Conservation (phyloP, 2,113 vertebrate species). For the Ceyx melanurus region DNA sequence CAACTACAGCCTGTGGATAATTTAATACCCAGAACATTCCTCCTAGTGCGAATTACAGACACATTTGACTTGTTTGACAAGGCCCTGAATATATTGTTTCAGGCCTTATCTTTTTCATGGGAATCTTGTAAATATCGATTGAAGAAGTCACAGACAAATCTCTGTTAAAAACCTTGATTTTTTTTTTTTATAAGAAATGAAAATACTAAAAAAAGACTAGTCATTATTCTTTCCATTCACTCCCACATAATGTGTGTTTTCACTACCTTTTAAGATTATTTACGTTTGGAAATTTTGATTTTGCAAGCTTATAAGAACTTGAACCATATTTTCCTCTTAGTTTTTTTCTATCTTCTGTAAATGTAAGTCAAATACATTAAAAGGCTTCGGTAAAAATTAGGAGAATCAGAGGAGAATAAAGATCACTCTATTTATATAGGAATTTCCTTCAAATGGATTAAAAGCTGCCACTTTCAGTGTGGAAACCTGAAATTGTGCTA, state of each 20-base stretch:
- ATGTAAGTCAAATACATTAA: not conserved
- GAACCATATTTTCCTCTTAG: not conserved
- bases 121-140: conserved; percentile 72
- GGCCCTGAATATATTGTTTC: conserved; percentile 25
- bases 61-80: conserved; percentile 68
- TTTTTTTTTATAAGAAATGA: not conserved
- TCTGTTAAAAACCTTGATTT: not conserved
- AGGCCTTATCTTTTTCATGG: conserved; percentile 58
- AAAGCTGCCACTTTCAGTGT: not conserved
- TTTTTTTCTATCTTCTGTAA: not conserved
- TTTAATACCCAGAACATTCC: conserved; percentile 59
- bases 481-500: not conserved
- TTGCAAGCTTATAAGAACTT: not conserved
- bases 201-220: not conserved
- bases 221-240: not conserved
- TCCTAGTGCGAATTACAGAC: conserved; percentile 66
- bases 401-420: not conserved
- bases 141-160: conserved; percentile 62
- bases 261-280: not conserved
- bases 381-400: not conserved
- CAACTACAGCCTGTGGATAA: conserved; percentile 61
- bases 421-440: not conserved
- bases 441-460: not conserved
- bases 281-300: not conserved
- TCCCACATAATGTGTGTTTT: not conserved